phyloP scores from a whole-genome alignment of 2,113 vertebrate genomes.

The Carassius auratus region DNA sequence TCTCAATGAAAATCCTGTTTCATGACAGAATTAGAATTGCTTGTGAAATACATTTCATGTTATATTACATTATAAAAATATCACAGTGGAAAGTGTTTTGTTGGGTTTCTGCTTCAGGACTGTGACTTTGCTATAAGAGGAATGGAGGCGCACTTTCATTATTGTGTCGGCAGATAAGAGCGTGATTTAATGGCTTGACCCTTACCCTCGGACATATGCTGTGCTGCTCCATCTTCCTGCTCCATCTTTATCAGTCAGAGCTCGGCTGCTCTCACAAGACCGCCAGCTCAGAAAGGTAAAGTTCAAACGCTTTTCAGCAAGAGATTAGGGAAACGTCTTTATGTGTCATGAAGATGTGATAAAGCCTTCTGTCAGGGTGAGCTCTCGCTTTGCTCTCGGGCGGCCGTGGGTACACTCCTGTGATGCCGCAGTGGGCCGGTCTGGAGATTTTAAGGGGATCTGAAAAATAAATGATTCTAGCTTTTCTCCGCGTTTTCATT shows the following conservation, averaged over 20 bases:
- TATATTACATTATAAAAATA: not conserved
- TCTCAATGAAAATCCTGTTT: too few relatives aligned
- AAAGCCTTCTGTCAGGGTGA: slow-evolving; percentile 25
- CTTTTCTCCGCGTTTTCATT: not conserved
- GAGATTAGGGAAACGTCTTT: slow-evolving; percentile 25
- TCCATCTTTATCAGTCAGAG: slow-evolving; percentile 20
- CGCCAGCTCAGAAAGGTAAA: slow-evolving; percentile 26
- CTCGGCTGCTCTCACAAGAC: slow-evolving; percentile 26
- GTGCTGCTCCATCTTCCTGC: slow-evolving; percentile 4
- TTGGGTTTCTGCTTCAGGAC: not conserved
- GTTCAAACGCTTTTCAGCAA: slow-evolving; percentile 32
- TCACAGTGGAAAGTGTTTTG: not conserved
- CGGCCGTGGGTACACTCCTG: not conserved
- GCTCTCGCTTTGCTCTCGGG: not conserved
- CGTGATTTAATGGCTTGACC: slow-evolving; percentile 36
- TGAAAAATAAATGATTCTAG: not conserved
- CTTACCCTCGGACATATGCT: slow-evolving; percentile 18
- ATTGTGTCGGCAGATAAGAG: slow-evolving; percentile 1
- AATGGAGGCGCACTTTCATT: not conserved
- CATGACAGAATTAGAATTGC: too few relatives aligned
- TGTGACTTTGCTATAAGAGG: not conserved
- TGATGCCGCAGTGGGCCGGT: not conserved
- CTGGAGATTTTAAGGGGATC: not conserved
- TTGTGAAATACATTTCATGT: not conserved
- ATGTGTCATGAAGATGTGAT: too few relatives aligned